Evolutionary conservation across 2,797 vertebrate species (phyloP).

Genomic region (Phataginus tetradactyla): DNA sequence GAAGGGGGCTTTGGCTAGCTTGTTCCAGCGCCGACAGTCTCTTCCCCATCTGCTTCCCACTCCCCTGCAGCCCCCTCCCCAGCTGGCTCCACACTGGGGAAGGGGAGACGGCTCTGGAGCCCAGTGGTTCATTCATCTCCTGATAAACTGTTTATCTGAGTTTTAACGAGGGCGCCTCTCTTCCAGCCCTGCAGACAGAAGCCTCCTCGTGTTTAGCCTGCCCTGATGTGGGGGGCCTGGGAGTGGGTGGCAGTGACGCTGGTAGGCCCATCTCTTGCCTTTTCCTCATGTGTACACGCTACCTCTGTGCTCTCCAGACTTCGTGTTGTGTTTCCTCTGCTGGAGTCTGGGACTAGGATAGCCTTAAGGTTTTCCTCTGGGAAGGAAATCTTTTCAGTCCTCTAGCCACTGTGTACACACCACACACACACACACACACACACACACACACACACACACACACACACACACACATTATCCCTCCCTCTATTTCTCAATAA

Average conservation of each 20-base stretch:
- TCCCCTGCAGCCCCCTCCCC: slow-evolving; percentile 64
- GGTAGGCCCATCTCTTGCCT: slow-evolving; percentile 6
- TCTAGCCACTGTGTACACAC: neutral
- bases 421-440: too few species aligned
- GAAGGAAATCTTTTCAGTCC: neutral
- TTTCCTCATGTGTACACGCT: neutral
- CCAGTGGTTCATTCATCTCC: slow-evolving; percentile 87
- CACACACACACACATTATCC: neutral
- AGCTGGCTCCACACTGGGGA: slow-evolving; percentile 77
- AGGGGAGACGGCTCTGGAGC: slow-evolving; percentile 87
- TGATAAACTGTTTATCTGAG: slow-evolving; percentile 92
- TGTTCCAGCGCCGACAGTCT: neutral
- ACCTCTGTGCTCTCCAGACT: neutral
- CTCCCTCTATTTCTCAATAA: neutral
- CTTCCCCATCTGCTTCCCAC: slow-evolving; percentile 27
- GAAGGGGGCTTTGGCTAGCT: neutral
- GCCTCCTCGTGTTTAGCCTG: slow-evolving; percentile 88
- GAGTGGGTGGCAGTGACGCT: slow-evolving; percentile 74
- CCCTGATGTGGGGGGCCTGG: slow-evolving; percentile 82
- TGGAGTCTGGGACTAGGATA: neutral
- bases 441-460: neutral
- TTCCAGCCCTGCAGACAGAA: slow-evolving; percentile 89
- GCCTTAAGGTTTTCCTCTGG: neutral
- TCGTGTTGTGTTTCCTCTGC: neutral
- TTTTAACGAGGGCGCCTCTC: slow-evolving; percentile 92